Evolutionary conservation across 2,888 invertebrate genomes (phyloP), one percentile per base, ranked within the genome.

Genomic region (Xanthorhoe spadicearia): DNA sequence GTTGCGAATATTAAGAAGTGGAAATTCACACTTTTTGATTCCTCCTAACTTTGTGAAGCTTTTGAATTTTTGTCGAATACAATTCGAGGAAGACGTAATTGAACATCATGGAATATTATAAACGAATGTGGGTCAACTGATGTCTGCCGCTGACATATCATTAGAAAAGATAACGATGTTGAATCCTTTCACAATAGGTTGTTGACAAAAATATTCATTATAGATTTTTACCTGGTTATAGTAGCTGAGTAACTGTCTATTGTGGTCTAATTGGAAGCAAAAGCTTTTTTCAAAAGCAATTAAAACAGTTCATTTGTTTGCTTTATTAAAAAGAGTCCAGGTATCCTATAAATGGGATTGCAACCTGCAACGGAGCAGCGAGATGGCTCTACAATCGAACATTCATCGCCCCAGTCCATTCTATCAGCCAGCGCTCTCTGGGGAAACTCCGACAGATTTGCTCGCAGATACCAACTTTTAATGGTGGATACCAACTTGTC

Each of bases 1-100:
- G 67, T 74, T 67, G 70, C 67, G 49, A 53, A 63, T 68, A 51
- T 55, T 67, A 63, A 70, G 71, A 71, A 74, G 53, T 50, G 28
- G 38, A 35, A 69, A 74, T 74, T 73, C 57, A 71, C 71, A 50
- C 50, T 55, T 55, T 50, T 53, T 46, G 54, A 48, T 54, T 15
- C 10, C 15, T 35, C n/a, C 1, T 4, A 61, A 54, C 48, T 49
- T 35, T 50, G 10, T 15, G 6, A n/a, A 32, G 48, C 46, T 57
- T 57, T 48, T 15, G 23, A 48, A 51, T 23, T 43, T 51, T 59
- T 52, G n/a, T 51, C 32, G 32, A 32, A 32, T 28, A 13, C 32
- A 46, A 38, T 58, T 57, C 28, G 5, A 58, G 32, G 13, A 28
- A 17, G 10, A 19, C n/a, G 18, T 55, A 18, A 32, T 49, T 49